Evolutionary conservation across 1,140 invertebrate species (phyloP), one percentile per base, ranked within the genome.

Genomic region (Drosophila sulfurigaster): DNA sequence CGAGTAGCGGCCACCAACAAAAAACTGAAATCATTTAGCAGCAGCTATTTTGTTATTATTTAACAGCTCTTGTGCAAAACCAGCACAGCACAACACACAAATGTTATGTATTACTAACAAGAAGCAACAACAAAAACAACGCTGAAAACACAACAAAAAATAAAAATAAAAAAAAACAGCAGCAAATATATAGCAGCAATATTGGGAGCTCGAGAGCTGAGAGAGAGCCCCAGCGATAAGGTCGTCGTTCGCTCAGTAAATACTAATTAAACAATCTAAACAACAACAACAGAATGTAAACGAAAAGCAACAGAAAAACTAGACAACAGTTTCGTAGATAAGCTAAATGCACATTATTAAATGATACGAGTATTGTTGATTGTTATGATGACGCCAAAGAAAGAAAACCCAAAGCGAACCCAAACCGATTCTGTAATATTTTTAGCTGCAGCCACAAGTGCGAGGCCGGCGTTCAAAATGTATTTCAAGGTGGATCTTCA

Each of bases 1-100:
- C 77, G 76, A 66, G 51, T 25, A 63, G 54, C 79, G 70, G 57
- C 65, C 38, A 48, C 77, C 56, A 63, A 71, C 58, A 71, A 81
- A 83, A 81, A 81, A 77, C 20, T 25, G 76, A 80, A 81, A 62
- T 62, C 65, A 87, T 88, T 88, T 89, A 89, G 78, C 78, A 81
- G 74, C 67, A 57, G 54, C 54, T 81, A 72, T 78, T 77, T 86
- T 88, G 83, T 89, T 83, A 89, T 88, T 88, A 88, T 88, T 88
- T 89, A 88, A 81, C 68, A 76, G 59, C 74, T 83, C 70, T 81
- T 79, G 68, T 66, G 70, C 69, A 62, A 72, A 71, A 68, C 57
- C 60, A 71, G 63, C 48, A 62, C 67, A 79, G 28, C 52, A 65
- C 52, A 76, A 66, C 46, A 66, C 30, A 76, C 46, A 51, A 57